Conservation (phyloP, 2,888 invertebrate species). For the Acleris sparsana region DNA sequence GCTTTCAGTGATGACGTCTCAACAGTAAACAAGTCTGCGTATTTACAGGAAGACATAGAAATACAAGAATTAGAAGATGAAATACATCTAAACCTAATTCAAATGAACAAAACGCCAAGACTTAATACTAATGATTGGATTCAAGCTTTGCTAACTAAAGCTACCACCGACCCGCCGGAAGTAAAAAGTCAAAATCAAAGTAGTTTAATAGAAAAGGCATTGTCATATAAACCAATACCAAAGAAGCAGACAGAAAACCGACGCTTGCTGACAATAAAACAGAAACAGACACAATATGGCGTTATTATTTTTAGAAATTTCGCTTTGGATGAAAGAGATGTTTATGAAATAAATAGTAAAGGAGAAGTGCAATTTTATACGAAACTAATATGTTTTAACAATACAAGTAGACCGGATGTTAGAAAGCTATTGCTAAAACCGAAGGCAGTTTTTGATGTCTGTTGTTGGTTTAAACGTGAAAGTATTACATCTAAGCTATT, state of each 20-base stretch:
- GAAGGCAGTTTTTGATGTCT: constrained; percentile 11
- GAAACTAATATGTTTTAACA: constrained; percentile 17
- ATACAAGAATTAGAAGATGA: constrained; percentile 18
- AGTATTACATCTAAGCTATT: constrained; percentile 39
- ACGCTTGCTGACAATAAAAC: constrained; percentile 15
- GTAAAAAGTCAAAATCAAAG: too few relatives aligned
- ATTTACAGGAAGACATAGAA: not conserved
- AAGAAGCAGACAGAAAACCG: constrained; percentile 9
- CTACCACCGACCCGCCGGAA: not conserved
- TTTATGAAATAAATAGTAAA: constrained; percentile 13
- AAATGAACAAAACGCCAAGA: constrained; percentile 13
- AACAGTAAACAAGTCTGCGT: not conserved
- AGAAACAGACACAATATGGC: not conserved
- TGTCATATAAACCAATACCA: constrained; percentile 15
- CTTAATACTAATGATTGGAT: constrained; percentile 1
- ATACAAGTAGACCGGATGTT: constrained; percentile 13
- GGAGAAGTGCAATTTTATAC: constrained; percentile 11
- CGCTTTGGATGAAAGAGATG: constrained; percentile 14
- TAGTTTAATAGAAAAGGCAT: constrained; percentile 18
- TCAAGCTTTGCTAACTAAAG: not conserved
- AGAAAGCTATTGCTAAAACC: constrained; percentile 16
- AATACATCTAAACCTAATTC: constrained; percentile 12
- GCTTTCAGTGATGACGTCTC: not conserved
- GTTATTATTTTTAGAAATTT: constrained; percentile 21
- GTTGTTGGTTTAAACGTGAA: constrained; percentile 52